Evolutionary conservation across 2,888 invertebrate genomes (phyloP).

Genomic region (Colostygia pectinataria): DNA sequence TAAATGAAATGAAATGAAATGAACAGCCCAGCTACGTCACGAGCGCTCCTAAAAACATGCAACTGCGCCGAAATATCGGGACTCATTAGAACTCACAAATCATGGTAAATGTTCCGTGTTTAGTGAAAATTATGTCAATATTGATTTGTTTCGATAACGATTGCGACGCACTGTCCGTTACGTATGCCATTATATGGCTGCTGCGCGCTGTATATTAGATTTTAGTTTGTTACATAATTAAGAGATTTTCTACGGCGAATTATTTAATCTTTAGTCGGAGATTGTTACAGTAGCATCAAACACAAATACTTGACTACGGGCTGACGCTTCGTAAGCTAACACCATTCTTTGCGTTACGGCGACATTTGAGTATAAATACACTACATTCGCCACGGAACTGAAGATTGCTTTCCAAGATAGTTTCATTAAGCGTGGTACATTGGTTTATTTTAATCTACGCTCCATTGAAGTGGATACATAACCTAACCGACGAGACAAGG

Average conservation of each 20-base stretch:
- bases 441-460: too few species aligned
- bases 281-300: not conserved
- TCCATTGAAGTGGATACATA: too few species aligned
- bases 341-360: constrained; percentile 1
- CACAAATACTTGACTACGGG: not conserved
- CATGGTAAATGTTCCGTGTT: too few species aligned
- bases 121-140: too few species aligned
- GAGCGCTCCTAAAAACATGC: too few species aligned
- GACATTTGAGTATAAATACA: constrained; percentile 14
- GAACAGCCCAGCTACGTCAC: too few species aligned
- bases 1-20: too few species aligned
- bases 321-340: not conserved
- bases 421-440: too few species aligned
- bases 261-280: constrained; percentile 4
- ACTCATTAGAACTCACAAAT: too few species aligned
- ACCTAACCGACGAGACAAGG: too few species aligned
- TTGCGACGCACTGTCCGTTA: constrained; percentile 29
- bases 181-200: constrained; percentile 32
- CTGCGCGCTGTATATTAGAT: constrained; percentile 10
- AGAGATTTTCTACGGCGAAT: constrained; percentile 11
- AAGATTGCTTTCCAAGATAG: constrained; percentile 12
- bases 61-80: too few species aligned
- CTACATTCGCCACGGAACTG: constrained; percentile 4
- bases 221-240: constrained; percentile 20
- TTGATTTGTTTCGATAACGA: not conserved